Conservation (phyloP, 2,888 invertebrate genomes). For the Dichetophora obliterata region DNA sequence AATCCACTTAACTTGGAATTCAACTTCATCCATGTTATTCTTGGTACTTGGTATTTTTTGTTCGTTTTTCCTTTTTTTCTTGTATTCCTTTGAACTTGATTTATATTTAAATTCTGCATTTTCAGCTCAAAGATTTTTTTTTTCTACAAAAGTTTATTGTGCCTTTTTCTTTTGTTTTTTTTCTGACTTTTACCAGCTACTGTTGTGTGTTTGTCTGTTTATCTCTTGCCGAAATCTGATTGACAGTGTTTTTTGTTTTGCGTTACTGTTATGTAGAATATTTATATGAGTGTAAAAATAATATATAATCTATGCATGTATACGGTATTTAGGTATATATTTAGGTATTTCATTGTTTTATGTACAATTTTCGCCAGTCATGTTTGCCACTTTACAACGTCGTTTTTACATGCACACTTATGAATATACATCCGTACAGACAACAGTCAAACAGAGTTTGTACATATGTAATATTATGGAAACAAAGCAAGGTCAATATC, state of each 20-base stretch:
- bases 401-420: not conserved
- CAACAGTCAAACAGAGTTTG: not conserved
- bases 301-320: no score
- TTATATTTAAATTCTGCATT: not conserved
- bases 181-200: not conserved
- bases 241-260: not conserved
- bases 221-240: not conserved
- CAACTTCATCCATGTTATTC: not conserved
- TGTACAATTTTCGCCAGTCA: not conserved
- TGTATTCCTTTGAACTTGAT: not conserved
- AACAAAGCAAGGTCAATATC: conserved; percentile 27
- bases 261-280: no score
- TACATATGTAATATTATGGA: not conserved
- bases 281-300: no score
- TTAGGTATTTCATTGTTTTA: conserved; percentile 12
- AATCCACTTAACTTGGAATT: not conserved
- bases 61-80: not conserved
- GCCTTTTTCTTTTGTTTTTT: not conserved
- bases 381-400: not conserved
- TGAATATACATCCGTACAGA: not conserved
- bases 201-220: not conserved
- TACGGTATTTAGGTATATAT: not conserved
- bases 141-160: not conserved
- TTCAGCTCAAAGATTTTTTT: not conserved
- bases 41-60: no score